Percentiles rank a stretch among this genome's conserved stretches.
Conservation (phyloP, 2,113 vertebrate genomes). For the Pampusana beccarii region DNA sequence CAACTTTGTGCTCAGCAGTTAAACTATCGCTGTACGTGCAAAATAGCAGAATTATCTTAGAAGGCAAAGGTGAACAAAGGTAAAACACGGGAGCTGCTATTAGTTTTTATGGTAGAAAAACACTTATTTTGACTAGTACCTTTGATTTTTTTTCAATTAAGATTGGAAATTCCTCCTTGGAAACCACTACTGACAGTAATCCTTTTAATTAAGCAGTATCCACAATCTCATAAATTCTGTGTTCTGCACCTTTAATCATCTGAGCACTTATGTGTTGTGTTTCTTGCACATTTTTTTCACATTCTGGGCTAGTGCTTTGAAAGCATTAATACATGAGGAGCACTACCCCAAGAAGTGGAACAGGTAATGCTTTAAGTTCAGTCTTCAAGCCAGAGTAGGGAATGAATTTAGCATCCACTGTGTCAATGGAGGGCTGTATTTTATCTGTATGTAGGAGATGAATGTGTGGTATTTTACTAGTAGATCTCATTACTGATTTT, state of each 20-base stretch:
- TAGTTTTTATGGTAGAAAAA: not conserved
- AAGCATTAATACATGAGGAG: not conserved
- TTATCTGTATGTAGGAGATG: not conserved
- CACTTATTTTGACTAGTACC: not conserved
- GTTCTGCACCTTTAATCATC: not conserved
- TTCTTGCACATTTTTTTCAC: not conserved
- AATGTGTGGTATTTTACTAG: not conserved
- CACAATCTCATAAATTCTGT: not conserved
- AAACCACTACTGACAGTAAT: not conserved
- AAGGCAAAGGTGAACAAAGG: not conserved
- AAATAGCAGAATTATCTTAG: not conserved
- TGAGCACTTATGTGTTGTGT: not conserved
- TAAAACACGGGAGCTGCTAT: not conserved
- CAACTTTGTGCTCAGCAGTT: not conserved
- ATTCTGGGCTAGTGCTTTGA: not conserved
- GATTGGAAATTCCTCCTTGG: conserved; percentile 3
- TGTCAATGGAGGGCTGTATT: not conserved
- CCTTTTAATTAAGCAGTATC: not conserved
- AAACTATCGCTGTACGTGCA: not conserved
- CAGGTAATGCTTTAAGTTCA: not conserved
- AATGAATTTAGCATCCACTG: not conserved
- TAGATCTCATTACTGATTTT: not conserved
- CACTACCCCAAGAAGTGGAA: not conserved
- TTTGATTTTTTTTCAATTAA: conserved; percentile 21
- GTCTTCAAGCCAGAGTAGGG: not conserved